Conservation (phyloP, 2,888 invertebrate genomes). For the Eilema caniola region DNA sequence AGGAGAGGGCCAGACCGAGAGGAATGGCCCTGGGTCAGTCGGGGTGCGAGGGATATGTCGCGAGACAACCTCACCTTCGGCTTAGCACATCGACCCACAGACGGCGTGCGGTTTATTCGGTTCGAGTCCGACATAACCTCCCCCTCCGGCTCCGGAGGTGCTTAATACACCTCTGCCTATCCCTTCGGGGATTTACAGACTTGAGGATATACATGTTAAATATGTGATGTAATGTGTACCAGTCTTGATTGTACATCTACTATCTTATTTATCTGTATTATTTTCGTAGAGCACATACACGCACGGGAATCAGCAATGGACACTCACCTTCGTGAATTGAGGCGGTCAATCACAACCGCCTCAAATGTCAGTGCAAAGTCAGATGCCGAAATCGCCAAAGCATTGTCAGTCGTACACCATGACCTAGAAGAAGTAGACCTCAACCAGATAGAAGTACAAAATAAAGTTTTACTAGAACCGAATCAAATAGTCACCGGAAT, state of each 20-base stretch:
- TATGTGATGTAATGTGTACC: no score
- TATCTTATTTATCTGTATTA: neutral
- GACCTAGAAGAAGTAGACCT: slow-evolving; percentile 74
- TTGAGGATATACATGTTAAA: no score
- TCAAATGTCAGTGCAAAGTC: slow-evolving; percentile 76
- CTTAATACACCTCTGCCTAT: no score
- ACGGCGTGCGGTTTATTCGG: no score
- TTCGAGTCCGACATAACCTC: no score
- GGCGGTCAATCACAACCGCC: slow-evolving; percentile 68
- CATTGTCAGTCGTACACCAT: slow-evolving; percentile 74
- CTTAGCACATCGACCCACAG: no score
- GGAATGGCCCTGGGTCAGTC: no score
- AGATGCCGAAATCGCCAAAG: slow-evolving; percentile 76
- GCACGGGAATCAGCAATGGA: slow-evolving; percentile 73
- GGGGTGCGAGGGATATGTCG: no score
- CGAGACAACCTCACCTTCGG: no score
- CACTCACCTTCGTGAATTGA: slow-evolving; percentile 72
- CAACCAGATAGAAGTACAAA: slow-evolving; percentile 51
- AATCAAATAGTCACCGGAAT: slow-evolving; percentile 75
- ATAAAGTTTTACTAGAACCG: slow-evolving; percentile 62
- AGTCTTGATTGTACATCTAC: slow-evolving; percentile 10
- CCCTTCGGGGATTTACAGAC: no score
- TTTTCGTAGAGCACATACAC: slow-evolving; percentile 72
- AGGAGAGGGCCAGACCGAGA: no score
- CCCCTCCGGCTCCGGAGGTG: no score